Evolutionary conservation across 2,113 vertebrate species (phyloP), one percentile per base, ranked within the genome.

Genomic region (Tympanuchus pallidicinctus): DNA sequence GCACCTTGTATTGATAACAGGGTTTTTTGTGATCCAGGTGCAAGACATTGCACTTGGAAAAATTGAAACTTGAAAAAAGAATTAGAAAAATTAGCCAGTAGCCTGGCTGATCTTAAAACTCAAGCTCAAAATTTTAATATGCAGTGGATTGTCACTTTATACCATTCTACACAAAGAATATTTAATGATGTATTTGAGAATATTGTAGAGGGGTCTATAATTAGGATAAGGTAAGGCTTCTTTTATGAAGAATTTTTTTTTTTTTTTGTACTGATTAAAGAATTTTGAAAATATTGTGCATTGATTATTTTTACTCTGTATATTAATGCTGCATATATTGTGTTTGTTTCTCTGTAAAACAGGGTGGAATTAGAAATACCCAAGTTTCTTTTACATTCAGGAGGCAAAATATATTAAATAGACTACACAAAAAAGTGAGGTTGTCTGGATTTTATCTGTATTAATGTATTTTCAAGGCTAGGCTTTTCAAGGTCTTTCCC

Each of bases 171-270:
- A 73, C 0, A 5, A n/a, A 78, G 6, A 27, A 1, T 6, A 0
- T 86, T 93, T 71, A 65, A 36, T 89, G 28, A 84, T 86, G 11
- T 47, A 32, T 88, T 65, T 90, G 59, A 76, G 77, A 75, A 86
- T 30, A 69, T 20, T 79, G 65, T 69, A 65, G 61, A 64, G n/a
- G 61, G 4, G 16, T 72, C 69, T 86, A 20, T 42, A 88, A 88
- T 89, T 86, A 89, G 25, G 8, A 45, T 89, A 69, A 88, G 79
- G 5, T 56, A 78, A 60, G 34, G 18, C 32, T 86, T 81, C 28
- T 84, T 77, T 69, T 73, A 81, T 77, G 50, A 88, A 47, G 6
- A 86, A 79, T 86, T 71, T 82, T 84, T 71, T 15, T 71, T 15
- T 57, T 42, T 42, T 88, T 82, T 88, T 74, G 83, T 91, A 50